Conservation (phyloP, 2,888 invertebrate genomes). For the Lithodes maja region DNA sequence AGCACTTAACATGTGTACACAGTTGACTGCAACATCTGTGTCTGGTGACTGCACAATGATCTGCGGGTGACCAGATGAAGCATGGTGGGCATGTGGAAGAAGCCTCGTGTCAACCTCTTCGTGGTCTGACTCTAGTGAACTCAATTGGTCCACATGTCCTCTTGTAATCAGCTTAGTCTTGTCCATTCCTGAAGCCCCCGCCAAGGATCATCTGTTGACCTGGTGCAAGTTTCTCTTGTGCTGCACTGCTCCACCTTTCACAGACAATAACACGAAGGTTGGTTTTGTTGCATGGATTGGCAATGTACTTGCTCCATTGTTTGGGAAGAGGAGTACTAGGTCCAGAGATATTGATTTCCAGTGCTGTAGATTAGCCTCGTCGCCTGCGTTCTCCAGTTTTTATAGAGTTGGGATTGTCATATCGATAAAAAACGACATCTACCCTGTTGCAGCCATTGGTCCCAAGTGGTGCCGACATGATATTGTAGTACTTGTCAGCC, state of each 20-base stretch:
- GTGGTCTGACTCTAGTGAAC: constrained; percentile 9
- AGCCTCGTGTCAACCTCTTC: background rate
- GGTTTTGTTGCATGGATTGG: background rate
- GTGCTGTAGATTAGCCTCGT: no score
- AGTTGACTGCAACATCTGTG: background rate
- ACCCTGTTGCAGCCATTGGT: constrained; percentile 13
- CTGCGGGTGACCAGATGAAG: constrained; percentile 5
- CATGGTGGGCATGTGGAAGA: constrained; percentile 10
- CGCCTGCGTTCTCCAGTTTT: constrained; percentile 9
- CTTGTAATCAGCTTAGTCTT: constrained; percentile 17
- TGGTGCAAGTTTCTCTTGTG: constrained; percentile 11
- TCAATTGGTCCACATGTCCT: constrained; percentile 9
- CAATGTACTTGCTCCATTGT: no score
- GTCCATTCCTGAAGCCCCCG: constrained; percentile 17
- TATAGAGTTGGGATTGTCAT: constrained; percentile 17
- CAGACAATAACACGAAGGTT: background rate
- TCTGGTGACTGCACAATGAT: constrained; percentile 19
- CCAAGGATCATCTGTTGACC: constrained; percentile 19
- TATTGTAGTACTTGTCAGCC: constrained; percentile 25
- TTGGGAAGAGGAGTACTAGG: no score
- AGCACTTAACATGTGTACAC: background rate
- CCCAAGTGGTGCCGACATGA: constrained; percentile 17
- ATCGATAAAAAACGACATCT: constrained; percentile 8
- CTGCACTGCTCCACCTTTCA: constrained; percentile 16
- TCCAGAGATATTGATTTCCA: no score